Conservation (phyloP, 2,113 vertebrate species). For the Vicugna pacos region DNA sequence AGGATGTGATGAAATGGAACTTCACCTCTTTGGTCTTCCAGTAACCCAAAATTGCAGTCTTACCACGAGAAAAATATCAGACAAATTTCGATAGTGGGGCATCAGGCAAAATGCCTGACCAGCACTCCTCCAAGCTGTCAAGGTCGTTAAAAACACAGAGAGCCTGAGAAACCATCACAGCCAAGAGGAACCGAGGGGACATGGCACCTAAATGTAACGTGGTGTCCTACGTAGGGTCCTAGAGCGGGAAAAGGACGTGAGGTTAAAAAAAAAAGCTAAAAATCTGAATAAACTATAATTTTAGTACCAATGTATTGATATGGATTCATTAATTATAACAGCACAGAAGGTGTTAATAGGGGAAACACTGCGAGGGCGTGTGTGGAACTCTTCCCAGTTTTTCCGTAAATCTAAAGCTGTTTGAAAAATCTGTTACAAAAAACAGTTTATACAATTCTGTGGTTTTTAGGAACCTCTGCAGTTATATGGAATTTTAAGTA, state of each 20-base stretch:
- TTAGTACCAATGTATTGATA: slow-evolving; percentile 11
- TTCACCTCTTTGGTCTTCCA: background rate
- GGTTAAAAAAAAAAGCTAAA: background rate
- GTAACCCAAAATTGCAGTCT: background rate
- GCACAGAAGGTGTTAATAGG: background rate
- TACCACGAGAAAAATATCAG: background rate
- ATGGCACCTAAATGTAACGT: background rate
- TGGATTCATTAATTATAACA: slow-evolving; percentile 21
- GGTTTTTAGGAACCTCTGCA: background rate
- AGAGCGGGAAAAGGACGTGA: background rate
- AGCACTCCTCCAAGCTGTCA: background rate
- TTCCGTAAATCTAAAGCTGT: slow-evolving; percentile 41
- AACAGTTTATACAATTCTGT: slow-evolving; percentile 9
- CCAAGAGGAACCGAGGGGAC: background rate
- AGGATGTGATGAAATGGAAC: background rate
- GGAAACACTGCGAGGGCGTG: background rate
- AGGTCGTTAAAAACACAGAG: background rate
- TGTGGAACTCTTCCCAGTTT: background rate
- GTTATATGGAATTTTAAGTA: slow-evolving; percentile 46
- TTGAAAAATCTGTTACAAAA: slow-evolving; percentile 23
- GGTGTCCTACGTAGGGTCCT: background rate
- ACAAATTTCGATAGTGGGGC: slow-evolving; percentile 1
- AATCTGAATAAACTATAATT: background rate
- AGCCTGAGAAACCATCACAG: background rate
- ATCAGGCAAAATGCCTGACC: background rate